Percentiles rank a stretch among this genome's conserved stretches.
phyloP scores from a whole-genome alignment of 2,888 invertebrate species.

The Anthophora plumipes region DNA sequence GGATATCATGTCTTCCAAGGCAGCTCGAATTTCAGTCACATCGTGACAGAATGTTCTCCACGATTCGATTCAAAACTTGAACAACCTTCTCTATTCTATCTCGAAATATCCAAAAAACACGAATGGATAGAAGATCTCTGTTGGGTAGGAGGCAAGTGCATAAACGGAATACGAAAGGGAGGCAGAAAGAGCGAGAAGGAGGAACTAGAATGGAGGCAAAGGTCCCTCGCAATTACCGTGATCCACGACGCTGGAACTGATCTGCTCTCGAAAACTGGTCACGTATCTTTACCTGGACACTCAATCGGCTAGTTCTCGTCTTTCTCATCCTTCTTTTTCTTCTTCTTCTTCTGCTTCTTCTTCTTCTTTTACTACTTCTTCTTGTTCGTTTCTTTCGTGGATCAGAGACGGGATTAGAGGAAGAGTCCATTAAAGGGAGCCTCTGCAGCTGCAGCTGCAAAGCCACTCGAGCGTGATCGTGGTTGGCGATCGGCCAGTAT shows the following conservation, averaged over 20 bases:
- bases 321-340: background rate
- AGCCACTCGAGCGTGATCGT: conserved; percentile 68
- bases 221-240: conserved; percentile 71
- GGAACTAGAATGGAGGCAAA: conserved; percentile 51
- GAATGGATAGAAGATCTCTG: background rate
- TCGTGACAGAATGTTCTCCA: no score
- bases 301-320: conserved; percentile 63
- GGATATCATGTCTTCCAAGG: no score
- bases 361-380: conserved; percentile 37
- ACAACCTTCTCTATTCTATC: no score
- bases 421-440: conserved; percentile 75
- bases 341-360: background rate
- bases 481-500: conserved; percentile 69
- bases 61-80: no score
- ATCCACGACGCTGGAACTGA: conserved; percentile 62
- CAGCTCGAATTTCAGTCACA: no score
- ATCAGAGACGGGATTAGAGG: conserved; percentile 71
- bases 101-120: background rate
- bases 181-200: background rate
- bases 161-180: conserved; percentile 41
- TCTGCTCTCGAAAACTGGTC: conserved; percentile 72
- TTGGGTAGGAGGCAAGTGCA: conserved; percentile 4
- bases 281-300: conserved; percentile 71
- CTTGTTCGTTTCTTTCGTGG: conserved; percentile 54
- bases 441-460: conserved; percentile 62